Conservation (phyloP, 2,113 vertebrate species). For the Nicator chloris region DNA sequence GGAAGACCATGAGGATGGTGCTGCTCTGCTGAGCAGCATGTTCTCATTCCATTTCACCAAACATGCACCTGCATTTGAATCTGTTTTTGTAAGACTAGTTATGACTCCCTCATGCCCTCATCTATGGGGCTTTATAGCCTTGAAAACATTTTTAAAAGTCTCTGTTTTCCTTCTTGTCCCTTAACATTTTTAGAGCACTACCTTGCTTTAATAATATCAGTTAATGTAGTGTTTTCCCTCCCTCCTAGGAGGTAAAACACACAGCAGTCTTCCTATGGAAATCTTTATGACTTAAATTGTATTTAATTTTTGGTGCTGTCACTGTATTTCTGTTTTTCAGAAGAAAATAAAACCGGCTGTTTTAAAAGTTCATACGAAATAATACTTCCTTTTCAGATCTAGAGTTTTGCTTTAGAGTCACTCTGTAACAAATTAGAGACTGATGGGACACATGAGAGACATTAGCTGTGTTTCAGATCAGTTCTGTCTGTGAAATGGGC, state of each 20-base stretch:
- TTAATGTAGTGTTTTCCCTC: neutral
- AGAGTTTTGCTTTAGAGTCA: neutral
- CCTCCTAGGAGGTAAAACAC: neutral
- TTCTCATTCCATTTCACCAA: neutral
- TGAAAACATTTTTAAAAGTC: neutral
- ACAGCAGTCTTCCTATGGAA: neutral
- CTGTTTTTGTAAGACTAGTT: neutral
- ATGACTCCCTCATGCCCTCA: neutral
- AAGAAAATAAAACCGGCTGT: neutral
- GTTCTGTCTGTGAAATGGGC: neutral
- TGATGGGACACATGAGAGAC: neutral
- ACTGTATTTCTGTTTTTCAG: neutral
- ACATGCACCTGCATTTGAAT: neutral
- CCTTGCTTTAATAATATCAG: neutral
- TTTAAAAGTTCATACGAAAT: neutral
- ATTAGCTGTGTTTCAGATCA: neutral
- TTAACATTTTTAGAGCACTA: neutral
- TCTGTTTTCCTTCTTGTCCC: neutral
- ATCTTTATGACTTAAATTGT: neutral
- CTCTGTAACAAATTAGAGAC: neutral
- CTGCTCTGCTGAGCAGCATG: neutral
- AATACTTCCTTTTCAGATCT: neutral
- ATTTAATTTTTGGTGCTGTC: neutral
- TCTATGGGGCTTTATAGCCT: neutral
- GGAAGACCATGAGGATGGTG: neutral